A percentile compares a stretch with the other conserved stretches of the same genome.
Evolutionary conservation across 2,888 invertebrate species (phyloP).

Genomic region (Apomyelois bistriatella): DNA sequence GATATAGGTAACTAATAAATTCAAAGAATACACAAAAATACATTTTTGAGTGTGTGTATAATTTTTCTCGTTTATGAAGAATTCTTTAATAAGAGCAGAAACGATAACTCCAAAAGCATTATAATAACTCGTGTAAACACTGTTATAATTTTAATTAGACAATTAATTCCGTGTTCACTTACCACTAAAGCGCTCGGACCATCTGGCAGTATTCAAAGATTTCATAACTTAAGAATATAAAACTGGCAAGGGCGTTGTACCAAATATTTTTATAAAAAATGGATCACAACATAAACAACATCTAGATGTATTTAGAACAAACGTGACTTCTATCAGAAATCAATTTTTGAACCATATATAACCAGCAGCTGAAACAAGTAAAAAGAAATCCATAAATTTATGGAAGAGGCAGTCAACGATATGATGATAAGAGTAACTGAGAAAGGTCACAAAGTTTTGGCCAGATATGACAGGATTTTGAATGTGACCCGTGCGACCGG

Average conservation of each 20-base stretch:
- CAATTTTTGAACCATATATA: neutral
- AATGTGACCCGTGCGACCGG: no score
- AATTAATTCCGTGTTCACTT: slow-evolving; percentile 6
- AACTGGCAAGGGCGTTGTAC: neutral
- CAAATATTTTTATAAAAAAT: no score
- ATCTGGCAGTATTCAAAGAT: neutral
- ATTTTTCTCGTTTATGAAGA: neutral
- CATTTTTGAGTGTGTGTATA: neutral
- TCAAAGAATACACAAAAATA: no score
- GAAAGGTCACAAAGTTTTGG: neutral
- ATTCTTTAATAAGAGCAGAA: neutral
- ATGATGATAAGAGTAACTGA: neutral
- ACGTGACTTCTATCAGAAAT: neutral
- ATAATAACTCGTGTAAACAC: slow-evolving; percentile 4
- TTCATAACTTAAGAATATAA: neutral
- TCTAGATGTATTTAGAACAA: neutral
- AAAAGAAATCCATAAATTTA: neutral
- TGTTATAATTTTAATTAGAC: slow-evolving; percentile 5
- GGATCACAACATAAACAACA: no score
- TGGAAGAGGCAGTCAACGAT: no score
- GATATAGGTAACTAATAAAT: no score
- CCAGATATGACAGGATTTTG: no score
- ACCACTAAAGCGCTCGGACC: slow-evolving; percentile 17
- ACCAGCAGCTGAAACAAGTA: neutral
- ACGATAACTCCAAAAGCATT: neutral